Evolutionary conservation across 1,140 invertebrate genomes (phyloP).

Genomic region (Araneus ventricosus): DNA sequence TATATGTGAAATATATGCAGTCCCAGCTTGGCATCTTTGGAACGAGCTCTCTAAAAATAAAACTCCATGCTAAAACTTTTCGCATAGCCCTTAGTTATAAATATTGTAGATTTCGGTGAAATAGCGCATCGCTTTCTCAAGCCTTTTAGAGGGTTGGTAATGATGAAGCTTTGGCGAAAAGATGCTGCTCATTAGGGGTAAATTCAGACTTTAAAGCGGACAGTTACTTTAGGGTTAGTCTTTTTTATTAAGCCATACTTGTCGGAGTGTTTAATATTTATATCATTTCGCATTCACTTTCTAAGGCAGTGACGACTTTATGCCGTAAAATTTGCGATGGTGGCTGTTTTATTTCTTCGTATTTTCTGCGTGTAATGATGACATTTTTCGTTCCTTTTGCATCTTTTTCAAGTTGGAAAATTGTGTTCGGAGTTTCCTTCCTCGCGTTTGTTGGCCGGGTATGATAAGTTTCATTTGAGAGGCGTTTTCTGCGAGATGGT

Average conservation of each 20-base stretch:
- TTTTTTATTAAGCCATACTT: slow-evolving; percentile 55
- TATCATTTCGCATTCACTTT: slow-evolving; percentile 49
- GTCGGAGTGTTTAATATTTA: slow-evolving; percentile 65
- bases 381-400: not conserved
- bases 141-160: slow-evolving; percentile 38
- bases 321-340: slow-evolving; percentile 5
- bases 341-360: slow-evolving; percentile 23
- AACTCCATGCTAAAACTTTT: slow-evolving; percentile 30
- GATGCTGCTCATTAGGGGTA: slow-evolving; percentile 57
- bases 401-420: not conserved
- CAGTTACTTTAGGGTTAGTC: slow-evolving; percentile 50
- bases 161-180: slow-evolving; percentile 26
- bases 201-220: slow-evolving; percentile 64
- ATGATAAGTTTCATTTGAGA: not conserved
- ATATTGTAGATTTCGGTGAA: slow-evolving; percentile 21
- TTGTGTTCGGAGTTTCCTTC: not conserved
- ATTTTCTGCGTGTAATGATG: slow-evolving; percentile 5
- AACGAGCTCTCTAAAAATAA: slow-evolving; percentile 3
- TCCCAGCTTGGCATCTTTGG: not conserved
- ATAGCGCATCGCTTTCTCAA: not conserved
- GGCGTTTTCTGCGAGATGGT: not conserved
- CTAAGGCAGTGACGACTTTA: not conserved
- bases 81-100: slow-evolving; percentile 49
- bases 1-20: not conserved
- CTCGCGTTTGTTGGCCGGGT: not conserved